Conservation (phyloP, 2,888 invertebrate genomes). For the Tholera decimalis region DNA sequence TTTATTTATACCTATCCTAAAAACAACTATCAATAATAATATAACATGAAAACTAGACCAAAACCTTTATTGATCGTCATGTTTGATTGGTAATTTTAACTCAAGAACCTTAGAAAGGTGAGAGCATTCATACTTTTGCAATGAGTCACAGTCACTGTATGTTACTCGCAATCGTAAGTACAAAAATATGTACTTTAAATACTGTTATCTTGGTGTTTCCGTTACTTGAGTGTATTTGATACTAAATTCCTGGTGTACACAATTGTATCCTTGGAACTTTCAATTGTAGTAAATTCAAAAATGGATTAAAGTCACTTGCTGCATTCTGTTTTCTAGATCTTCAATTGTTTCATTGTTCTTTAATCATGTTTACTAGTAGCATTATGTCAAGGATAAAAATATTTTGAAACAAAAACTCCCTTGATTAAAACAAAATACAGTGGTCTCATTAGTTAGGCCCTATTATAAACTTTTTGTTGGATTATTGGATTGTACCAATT, state of each 20-base stretch:
- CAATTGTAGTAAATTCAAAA: neutral
- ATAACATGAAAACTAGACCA: neutral
- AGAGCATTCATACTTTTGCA: constrained; percentile 34
- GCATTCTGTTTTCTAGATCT: neutral
- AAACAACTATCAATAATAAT: neutral
- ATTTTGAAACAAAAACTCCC: neutral
- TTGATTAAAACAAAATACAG: neutral
- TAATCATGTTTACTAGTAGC: fast-evolving
- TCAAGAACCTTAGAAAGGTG: constrained; percentile 1
- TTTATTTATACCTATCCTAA: constrained; percentile 17
- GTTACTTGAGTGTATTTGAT: constrained; percentile 15
- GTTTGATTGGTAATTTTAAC: neutral
- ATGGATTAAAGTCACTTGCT: neutral
- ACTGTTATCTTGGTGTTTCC: constrained; percentile 30
- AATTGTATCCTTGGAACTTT: constrained; percentile 6
- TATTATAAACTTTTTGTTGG: too few relatives aligned
- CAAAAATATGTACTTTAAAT: constrained; percentile 11
- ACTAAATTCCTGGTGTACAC: neutral
- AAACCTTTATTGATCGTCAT: neutral
- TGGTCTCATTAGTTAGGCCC: too few relatives aligned
- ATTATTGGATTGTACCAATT: too few relatives aligned
- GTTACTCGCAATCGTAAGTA: constrained; percentile 31
- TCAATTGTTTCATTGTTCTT: neutral
- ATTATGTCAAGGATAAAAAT: neutral
- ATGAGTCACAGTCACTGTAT: constrained; percentile 59